A percentile compares a stretch with the other conserved stretches of the same genome.
Evolutionary conservation across 2,888 invertebrate species (phyloP).

Genomic region (Rotaria macrura): DNA sequence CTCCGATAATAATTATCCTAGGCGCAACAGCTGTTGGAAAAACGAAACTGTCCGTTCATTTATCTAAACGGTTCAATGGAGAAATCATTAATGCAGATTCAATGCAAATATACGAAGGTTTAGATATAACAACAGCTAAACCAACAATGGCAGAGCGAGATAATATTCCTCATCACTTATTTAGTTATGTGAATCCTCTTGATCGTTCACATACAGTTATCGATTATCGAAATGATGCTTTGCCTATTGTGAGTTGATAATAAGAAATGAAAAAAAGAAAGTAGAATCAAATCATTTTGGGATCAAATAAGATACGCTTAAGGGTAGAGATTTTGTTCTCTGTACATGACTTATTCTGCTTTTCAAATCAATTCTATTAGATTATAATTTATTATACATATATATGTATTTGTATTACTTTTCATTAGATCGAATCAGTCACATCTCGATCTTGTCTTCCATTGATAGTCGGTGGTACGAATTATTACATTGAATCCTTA

Average conservation of each 20-base stretch:
- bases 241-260: constrained; percentile 43
- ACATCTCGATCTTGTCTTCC: constrained; percentile 65
- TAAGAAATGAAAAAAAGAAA: neutral
- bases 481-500: constrained; percentile 90
- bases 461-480: constrained; percentile 88
- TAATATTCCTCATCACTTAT: constrained; percentile 70
- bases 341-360: too few species aligned
- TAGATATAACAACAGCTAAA: constrained; percentile 86
- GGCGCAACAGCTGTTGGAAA: constrained; percentile 95
- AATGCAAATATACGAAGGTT: constrained; percentile 92
- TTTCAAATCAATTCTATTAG: too few species aligned
- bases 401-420: neutral
- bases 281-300: neutral
- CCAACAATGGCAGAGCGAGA: constrained; percentile 63
- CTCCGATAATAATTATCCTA: constrained; percentile 58
- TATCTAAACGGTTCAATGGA: constrained; percentile 71
- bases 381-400: too few species aligned
- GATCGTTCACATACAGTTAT: constrained; percentile 63
- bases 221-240: constrained; percentile 68
- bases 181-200: constrained; percentile 72
- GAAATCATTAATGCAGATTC: constrained; percentile 96
- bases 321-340: too few species aligned
- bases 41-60: constrained; percentile 81
- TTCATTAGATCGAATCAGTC: constrained; percentile 46
- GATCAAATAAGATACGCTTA: too few species aligned